A percentile compares a stretch with the other conserved stretches of the same genome.
Conservation (phyloP, 2,888 invertebrate genomes). For the Dicyrtoma fusca region DNA sequence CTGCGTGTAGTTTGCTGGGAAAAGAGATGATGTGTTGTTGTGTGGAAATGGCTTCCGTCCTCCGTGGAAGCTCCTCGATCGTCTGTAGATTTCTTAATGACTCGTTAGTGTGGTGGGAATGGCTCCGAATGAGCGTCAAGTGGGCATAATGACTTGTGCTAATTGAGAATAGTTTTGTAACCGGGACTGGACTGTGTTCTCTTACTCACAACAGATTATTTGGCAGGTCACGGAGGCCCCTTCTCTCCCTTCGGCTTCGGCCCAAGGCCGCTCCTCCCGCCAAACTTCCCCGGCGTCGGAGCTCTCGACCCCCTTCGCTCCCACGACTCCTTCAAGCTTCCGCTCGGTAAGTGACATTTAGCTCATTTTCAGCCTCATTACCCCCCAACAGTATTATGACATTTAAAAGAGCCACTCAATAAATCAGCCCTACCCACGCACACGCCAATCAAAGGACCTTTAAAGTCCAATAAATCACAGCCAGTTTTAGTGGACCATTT, state of each 20-base stretch:
- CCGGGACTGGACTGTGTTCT: not conserved
- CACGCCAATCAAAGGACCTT: no score
- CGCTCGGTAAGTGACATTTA: constrained; percentile 55
- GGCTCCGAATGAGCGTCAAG: no score
- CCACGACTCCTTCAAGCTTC: constrained; percentile 55
- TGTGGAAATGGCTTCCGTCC: no score
- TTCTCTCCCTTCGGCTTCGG: constrained; percentile 53
- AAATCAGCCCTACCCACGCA: no score
- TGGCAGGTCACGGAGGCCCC: constrained; percentile 52
- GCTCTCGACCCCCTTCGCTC: constrained; percentile 49
- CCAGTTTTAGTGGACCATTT: no score
- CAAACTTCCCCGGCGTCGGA: constrained; percentile 48
- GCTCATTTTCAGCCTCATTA: constrained; percentile 52
- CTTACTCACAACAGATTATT: constrained; percentile 33
- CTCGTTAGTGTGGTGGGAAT: no score
- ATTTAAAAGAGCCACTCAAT: constrained; percentile 39
- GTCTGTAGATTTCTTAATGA: no score
- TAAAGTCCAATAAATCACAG: no score
- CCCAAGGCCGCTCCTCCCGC: constrained; percentile 52
- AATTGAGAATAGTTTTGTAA: not conserved
- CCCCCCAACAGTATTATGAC: constrained; percentile 34
- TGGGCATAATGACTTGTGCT: no score
- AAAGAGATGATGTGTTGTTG: no score
- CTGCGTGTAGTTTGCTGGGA: no score
- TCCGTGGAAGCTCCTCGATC: no score